Evolutionary conservation across 2,888 invertebrate species (phyloP).

Genomic region (Theretra japonica): DNA sequence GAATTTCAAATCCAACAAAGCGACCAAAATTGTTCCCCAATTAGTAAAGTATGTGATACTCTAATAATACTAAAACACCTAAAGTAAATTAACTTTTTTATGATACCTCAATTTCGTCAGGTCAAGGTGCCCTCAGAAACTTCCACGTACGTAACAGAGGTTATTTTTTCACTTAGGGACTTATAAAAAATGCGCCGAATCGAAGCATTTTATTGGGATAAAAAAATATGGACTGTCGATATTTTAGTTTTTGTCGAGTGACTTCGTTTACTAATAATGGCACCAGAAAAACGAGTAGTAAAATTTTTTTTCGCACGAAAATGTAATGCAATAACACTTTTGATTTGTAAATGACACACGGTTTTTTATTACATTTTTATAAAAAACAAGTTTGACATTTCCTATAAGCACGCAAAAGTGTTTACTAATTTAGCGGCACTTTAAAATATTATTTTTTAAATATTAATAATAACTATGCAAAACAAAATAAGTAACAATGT

Average conservation of each 20-base stretch:
- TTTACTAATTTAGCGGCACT: too few relatives aligned
- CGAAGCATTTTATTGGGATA: background rate
- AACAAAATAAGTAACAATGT: too few relatives aligned
- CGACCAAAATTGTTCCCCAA: background rate
- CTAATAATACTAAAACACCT: constrained; percentile 20
- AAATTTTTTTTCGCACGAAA: background rate
- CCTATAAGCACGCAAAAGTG: too few relatives aligned
- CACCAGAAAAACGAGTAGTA: background rate
- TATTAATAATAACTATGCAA: too few relatives aligned
- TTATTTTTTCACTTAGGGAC: background rate
- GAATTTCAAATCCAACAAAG: background rate
- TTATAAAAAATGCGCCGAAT: background rate
- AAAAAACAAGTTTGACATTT: background rate
- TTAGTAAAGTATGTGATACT: constrained; percentile 14
- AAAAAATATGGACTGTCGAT: background rate
- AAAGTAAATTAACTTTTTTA: constrained; percentile 19
- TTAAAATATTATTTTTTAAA: too few relatives aligned
- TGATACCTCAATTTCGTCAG: constrained; percentile 32
- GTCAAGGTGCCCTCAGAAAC: constrained; percentile 23
- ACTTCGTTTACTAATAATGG: background rate
- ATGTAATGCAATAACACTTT: background rate
- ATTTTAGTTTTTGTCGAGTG: background rate
- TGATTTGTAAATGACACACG: background rate
- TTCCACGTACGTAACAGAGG: background rate
- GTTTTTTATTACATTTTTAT: background rate